phyloP scores from a whole-genome alignment of 2,888 invertebrate genomes.

The Leptopterna dolabrata region DNA sequence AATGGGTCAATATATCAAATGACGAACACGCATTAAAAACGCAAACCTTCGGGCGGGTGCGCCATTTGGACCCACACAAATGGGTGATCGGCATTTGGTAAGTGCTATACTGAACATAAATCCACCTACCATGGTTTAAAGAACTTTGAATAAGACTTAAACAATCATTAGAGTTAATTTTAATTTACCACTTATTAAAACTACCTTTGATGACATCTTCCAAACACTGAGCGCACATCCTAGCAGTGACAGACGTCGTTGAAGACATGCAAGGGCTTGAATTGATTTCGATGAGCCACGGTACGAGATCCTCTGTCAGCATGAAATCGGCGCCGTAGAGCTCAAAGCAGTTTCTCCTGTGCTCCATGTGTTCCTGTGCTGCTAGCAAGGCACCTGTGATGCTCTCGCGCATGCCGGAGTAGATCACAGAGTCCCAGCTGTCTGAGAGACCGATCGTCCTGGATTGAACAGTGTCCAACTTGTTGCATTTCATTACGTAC shows the following conservation, averaged over 20 bases:
- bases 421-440: slow-evolving; percentile 80
- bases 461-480: background rate
- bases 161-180: too few relatives aligned
- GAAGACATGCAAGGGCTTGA: slow-evolving; percentile 85
- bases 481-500: background rate
- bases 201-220: slow-evolving; percentile 89
- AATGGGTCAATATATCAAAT: too few relatives aligned
- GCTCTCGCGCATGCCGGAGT: slow-evolving; percentile 86
- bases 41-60: too few relatives aligned
- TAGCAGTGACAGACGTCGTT: slow-evolving; percentile 85
- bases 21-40: too few relatives aligned
- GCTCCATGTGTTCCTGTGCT: slow-evolving; percentile 78
- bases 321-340: slow-evolving; percentile 94
- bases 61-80: too few relatives aligned
- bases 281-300: slow-evolving; percentile 94
- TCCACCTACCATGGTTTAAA: too few relatives aligned
- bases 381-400: slow-evolving; percentile 84
- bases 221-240: slow-evolving; percentile 82
- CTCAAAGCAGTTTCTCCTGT: slow-evolving; percentile 83
- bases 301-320: slow-evolving; percentile 83
- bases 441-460: slow-evolving; percentile 70
- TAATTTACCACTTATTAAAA: too few relatives aligned
- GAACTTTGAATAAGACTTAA: too few relatives aligned
- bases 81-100: too few relatives aligned
- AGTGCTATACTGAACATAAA: too few relatives aligned